phyloP scores from a whole-genome alignment of 2,113 vertebrate species.

The Podiceps cristatus region DNA sequence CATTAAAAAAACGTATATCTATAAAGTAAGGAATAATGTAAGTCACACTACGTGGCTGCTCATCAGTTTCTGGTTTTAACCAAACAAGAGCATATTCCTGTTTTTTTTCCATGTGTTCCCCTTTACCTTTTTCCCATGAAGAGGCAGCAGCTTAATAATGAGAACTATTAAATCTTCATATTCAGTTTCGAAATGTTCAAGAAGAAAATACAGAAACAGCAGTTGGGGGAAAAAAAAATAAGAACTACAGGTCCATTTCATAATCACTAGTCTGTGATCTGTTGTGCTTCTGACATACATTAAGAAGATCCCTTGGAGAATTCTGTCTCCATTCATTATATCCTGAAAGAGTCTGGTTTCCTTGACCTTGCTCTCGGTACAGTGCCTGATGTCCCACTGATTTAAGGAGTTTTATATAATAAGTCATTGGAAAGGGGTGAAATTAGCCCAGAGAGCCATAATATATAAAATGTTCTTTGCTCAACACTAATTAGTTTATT shows the following conservation, averaged over 20 bases:
- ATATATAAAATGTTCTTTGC: conserved; percentile 34
- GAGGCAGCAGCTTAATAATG: background rate
- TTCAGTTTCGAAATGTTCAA: background rate
- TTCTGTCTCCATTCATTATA: conserved; percentile 54
- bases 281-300: conserved; percentile 33
- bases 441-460: conserved; percentile 42
- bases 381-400: conserved; percentile 23
- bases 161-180: fast-evolving
- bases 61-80: background rate
- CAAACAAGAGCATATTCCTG: background rate
- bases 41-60: background rate
- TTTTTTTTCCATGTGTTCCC: fast-evolving
- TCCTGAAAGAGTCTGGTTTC: conserved; percentile 38
- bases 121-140: background rate
- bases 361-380: conserved; percentile 49
- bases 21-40: background rate
- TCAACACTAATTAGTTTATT: conserved; percentile 57
- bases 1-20: background rate
- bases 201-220: background rate
- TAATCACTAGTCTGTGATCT: background rate
- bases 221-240: background rate
- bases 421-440: conserved; percentile 9
- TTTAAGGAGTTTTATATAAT: conserved; percentile 39
- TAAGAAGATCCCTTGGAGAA: conserved; percentile 35
- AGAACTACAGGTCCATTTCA: background rate